Conservation (phyloP, 2,113 vertebrate species). For the Opisthocomus hoazin region DNA sequence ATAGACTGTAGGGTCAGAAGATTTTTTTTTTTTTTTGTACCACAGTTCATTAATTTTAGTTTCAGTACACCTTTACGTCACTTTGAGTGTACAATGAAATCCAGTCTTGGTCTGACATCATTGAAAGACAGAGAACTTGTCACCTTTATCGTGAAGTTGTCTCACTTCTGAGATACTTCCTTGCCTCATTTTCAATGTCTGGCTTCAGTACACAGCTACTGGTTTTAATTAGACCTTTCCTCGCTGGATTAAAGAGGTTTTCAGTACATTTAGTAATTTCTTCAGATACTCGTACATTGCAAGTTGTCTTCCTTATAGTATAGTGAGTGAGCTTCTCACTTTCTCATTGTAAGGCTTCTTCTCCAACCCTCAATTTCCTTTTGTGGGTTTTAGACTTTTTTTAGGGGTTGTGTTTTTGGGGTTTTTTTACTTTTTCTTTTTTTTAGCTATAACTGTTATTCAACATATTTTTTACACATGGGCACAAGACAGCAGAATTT, state of each 20-base stretch:
- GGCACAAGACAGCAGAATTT: background rate
- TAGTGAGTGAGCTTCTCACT: background rate
- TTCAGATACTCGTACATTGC: background rate
- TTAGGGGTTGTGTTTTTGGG: background rate
- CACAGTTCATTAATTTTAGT: background rate
- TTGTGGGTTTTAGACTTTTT: background rate
- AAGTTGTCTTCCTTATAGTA: background rate
- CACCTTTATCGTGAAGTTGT: background rate
- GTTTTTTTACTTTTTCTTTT: accelerated
- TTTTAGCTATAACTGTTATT: background rate
- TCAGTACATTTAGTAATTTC: background rate
- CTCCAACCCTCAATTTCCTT: background rate
- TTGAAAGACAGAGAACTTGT: background rate
- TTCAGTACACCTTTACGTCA: background rate
- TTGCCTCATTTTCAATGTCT: background rate
- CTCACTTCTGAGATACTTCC: background rate
- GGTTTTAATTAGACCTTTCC: background rate
- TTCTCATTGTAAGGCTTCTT: background rate
- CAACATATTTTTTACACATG: background rate
- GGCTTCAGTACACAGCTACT: background rate
- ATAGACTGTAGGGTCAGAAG: background rate
- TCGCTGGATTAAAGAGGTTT: background rate
- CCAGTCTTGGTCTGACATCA: background rate
- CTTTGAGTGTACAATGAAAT: background rate
- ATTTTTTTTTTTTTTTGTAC: background rate